Conservation (phyloP, 2,113 vertebrate genomes). For the Pseudorhombus dupliciocellatus region DNA sequence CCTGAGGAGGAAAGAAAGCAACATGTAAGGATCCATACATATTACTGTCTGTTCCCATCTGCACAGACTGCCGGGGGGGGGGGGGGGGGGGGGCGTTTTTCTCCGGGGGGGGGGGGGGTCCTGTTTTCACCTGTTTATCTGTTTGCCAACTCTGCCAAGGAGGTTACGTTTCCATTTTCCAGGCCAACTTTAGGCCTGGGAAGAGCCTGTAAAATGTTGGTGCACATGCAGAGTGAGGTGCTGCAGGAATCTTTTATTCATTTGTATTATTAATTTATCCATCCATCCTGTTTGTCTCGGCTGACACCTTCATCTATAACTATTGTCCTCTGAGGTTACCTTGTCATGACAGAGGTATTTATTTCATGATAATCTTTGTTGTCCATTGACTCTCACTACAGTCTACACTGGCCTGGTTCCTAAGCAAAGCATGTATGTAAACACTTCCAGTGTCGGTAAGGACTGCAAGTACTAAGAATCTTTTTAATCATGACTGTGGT, state of each 20-base stretch:
- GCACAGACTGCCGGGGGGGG: background rate
- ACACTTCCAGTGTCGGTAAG: conserved; percentile 34
- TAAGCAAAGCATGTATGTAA: conserved; percentile 47
- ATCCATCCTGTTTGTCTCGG: too few relatives aligned
- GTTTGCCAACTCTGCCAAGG: too few relatives aligned
- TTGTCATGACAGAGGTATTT: conserved; percentile 48
- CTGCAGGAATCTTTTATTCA: too few relatives aligned
- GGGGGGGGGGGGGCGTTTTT: too few relatives aligned
- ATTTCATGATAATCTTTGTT: conserved; percentile 36
- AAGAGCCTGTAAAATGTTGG: too few relatives aligned
- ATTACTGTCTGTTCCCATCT: conserved; percentile 3
- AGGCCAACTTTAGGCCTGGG: too few relatives aligned
- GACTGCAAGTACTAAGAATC: conserved; percentile 28
- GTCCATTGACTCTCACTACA: conserved; percentile 42
- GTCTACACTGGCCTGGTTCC: conserved; percentile 35
- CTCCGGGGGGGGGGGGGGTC: too few relatives aligned
- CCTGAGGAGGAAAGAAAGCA: conserved; percentile 38
- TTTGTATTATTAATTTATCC: too few relatives aligned
- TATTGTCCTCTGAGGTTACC: conserved; percentile 16
- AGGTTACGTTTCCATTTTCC: too few relatives aligned
- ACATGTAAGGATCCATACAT: conserved; percentile 31
- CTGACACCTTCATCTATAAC: conserved; percentile 39
- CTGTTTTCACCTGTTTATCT: too few relatives aligned
- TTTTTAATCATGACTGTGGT: conserved; percentile 71
- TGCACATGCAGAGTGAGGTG: too few relatives aligned